phyloP scores from a whole-genome alignment of 2,888 invertebrate genomes.

The Synanthedon myopaeformis region DNA sequence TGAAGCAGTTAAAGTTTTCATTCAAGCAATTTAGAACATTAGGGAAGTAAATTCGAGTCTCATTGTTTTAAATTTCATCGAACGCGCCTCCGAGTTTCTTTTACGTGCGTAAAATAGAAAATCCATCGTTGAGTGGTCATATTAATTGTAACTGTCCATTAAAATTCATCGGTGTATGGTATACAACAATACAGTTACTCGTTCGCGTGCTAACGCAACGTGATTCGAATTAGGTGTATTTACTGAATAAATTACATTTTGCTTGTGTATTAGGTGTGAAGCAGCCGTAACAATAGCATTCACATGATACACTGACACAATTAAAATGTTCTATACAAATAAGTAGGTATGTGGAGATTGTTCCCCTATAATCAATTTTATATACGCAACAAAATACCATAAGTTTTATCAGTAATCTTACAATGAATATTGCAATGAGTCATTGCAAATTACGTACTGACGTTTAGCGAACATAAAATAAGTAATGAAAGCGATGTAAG shows the following conservation, averaged over 20 bases:
- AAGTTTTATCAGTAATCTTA: no score
- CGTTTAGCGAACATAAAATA: no score
- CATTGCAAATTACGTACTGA: no score
- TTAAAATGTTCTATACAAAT: no score
- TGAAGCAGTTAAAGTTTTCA: neutral
- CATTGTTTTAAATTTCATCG: slow-evolving; percentile 51
- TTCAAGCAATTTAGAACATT: neutral
- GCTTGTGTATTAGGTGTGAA: no score
- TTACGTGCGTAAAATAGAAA: slow-evolving; percentile 71
- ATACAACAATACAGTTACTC: slow-evolving; percentile 58
- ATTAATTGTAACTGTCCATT: slow-evolving; percentile 62
- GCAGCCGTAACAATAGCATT: no score
- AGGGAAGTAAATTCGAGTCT: neutral
- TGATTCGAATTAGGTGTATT: slow-evolving; percentile 50
- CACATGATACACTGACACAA: no score
- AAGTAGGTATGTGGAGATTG: no score
- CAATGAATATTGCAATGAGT: no score
- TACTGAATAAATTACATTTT: slow-evolving; percentile 18
- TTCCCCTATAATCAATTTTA: no score
- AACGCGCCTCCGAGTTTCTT: slow-evolving; percentile 57
- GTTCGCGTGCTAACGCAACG: slow-evolving; percentile 53
- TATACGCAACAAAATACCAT: no score
- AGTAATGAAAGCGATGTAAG: no score
- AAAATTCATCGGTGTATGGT: slow-evolving; percentile 55
- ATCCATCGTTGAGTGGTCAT: slow-evolving; percentile 66